Percentiles rank a stretch among this genome's conserved stretches.
Evolutionary conservation across 2,797 vertebrate genomes (phyloP).

Genomic region (Chelon labrosus): DNA sequence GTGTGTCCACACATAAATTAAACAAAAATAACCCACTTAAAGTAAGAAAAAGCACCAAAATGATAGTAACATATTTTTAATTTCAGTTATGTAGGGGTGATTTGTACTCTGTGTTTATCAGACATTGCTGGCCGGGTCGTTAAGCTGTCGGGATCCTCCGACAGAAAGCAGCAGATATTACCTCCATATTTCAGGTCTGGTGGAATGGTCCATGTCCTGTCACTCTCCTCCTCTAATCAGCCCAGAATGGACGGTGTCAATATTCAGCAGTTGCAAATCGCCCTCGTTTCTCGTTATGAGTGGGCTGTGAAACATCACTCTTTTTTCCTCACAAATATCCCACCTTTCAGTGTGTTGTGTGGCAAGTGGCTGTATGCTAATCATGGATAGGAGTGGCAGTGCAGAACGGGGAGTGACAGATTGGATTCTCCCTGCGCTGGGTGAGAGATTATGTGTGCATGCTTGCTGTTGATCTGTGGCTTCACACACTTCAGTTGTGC

Average conservation of each 20-base stretch:
- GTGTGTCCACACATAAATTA: background rate
- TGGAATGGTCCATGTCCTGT: slow-evolving; percentile 39
- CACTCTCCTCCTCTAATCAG: slow-evolving; percentile 43
- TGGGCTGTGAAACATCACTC: slow-evolving; percentile 12
- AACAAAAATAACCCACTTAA: background rate
- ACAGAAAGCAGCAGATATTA: slow-evolving; percentile 74
- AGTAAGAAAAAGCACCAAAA: background rate
- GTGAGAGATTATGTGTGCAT: background rate
- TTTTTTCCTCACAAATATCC: slow-evolving; percentile 2
- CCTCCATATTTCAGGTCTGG: slow-evolving; percentile 72
- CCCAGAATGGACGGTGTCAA: slow-evolving; percentile 55
- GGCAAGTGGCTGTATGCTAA: slow-evolving; percentile 1
- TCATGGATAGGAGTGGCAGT: background rate
- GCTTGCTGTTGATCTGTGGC: background rate
- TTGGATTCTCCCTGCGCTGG: slow-evolving; percentile 2
- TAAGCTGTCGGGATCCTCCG: slow-evolving; percentile 62
- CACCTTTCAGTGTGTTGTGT: slow-evolving; percentile 2
- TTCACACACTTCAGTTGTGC: background rate
- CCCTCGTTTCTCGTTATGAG: slow-evolving; percentile 49
- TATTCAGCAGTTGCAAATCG: slow-evolving; percentile 51
- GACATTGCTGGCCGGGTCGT: slow-evolving; percentile 57
- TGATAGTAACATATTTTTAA: slow-evolving; percentile 1
- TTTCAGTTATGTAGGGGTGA: slow-evolving; percentile 3
- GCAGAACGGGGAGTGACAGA: background rate
- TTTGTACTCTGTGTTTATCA: slow-evolving; percentile 20